Base-by-base conservation (phyloP, 2,113 vertebrate genomes). In the Lanius collurio region DNA sequence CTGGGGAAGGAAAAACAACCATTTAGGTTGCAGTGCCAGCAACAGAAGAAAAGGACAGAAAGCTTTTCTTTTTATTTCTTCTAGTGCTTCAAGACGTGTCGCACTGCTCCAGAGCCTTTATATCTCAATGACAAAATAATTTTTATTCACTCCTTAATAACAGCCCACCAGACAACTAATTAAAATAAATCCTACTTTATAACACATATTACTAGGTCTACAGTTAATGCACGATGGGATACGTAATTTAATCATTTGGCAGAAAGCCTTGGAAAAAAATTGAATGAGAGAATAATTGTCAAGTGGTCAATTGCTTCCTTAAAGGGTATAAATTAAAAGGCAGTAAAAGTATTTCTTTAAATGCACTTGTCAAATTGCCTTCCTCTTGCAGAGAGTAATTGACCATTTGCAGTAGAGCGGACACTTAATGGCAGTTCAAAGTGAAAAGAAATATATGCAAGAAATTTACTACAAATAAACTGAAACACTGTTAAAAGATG, bases 151-250 rank as follows among this genome's bases (percentile, higher is more conserved):
- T 97, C 89, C 88, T 95, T 96, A 97, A 93, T 97, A 98, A 97
- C 87, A 93, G 82, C 75, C 41, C 77, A 96, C 91, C 73, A 97
- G 86, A 95, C 93, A 97, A 97, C 83, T 97, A 96, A 97, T 98
- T 97, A 98, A 97, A 97, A 97, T 87, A 98, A 98, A 98, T 96
- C 92, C 97, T 95, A 86, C 93, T 94, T 97, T 94, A 96, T 95
- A 96, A 97, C 84, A 98, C 90, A 96, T 92, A 97, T 94, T 97
- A 98, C 97, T 97, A 98, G 97, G 95, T 76, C 91, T 90, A 97
- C 87, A 96, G 92, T 90, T 97, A 96, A 87, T 93, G 94, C 93
- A 94, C 15, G 46, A 86, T 78, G 93, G 96, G 92, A 97, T 97
- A 97, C 90, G 87, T 96, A 97, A 98, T 96, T 96, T 97, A 97